A percentile compares a stretch with the other conserved stretches of the same genome.
Conservation (phyloP, 2,888 invertebrate genomes). For the Rhogogaster chlorosoma region DNA sequence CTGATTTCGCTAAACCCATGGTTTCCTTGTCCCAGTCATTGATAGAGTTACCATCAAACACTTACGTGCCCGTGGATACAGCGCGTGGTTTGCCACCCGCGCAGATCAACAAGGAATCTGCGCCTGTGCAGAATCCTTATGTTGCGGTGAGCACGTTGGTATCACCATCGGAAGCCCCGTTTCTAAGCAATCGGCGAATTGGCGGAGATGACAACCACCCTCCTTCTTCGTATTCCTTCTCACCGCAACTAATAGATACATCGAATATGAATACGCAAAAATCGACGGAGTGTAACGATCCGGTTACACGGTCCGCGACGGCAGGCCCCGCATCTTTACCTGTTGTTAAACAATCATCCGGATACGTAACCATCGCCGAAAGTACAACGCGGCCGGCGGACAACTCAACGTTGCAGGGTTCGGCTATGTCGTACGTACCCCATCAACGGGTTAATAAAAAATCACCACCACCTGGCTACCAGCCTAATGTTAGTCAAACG, state of each 20-base stretch:
- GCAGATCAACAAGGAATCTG: neutral
- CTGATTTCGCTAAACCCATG: conserved; percentile 59
- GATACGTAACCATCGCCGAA: conserved; percentile 68
- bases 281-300: neutral
- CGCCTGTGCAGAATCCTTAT: conserved; percentile 4
- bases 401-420: conserved; percentile 52
- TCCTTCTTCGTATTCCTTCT: neutral
- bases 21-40: conserved; percentile 53
- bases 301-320: neutral
- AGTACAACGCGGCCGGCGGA: conserved; percentile 52
- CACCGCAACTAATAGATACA: neutral
- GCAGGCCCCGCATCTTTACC: conserved; percentile 14
- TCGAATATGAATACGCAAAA: neutral
- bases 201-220: neutral
- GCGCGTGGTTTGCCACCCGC: neutral
- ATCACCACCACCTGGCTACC: conserved; percentile 51
- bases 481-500: conserved; percentile 52
- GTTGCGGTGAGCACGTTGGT: conserved; percentile 6
- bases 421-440: conserved; percentile 62
- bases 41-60: conserved; percentile 9
- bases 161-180: neutral
- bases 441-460: conserved; percentile 66
- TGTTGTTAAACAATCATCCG: conserved; percentile 57
- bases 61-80: conserved; percentile 13
- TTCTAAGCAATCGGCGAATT: neutral